Evolutionary conservation across 2,888 invertebrate species (phyloP).

Genomic region (Eupithecia vulgata): DNA sequence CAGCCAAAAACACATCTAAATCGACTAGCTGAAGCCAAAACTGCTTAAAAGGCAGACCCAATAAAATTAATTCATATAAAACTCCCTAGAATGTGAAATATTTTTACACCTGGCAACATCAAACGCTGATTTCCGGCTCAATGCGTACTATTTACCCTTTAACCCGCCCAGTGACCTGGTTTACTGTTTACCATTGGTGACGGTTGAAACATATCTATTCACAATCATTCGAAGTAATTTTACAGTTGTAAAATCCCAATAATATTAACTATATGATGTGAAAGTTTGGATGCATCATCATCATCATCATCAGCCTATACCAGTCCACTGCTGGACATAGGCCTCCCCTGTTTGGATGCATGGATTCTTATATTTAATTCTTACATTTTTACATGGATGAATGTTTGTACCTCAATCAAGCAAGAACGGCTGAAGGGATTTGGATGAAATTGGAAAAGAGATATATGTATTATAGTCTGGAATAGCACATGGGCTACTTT

Average conservation of each 20-base stretch:
- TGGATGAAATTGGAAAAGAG: too few species aligned
- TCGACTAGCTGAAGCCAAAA: background rate
- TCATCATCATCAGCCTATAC: too few species aligned
- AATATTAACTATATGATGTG: too few species aligned
- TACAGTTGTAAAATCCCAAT: background rate
- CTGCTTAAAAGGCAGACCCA: background rate
- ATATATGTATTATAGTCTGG: too few species aligned
- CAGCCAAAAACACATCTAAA: background rate
- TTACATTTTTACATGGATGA: too few species aligned
- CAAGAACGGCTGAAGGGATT: too few species aligned
- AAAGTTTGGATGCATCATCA: too few species aligned
- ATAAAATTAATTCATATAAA: background rate
- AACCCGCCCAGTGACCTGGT: conserved; percentile 17
- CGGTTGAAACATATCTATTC: background rate
- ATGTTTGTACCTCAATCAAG: too few species aligned
- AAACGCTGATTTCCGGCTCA: conserved; percentile 13
- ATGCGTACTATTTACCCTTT: conserved; percentile 10
- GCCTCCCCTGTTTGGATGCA: too few species aligned
- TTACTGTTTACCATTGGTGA: conserved; percentile 13
- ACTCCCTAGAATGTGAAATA: conserved; percentile 4
- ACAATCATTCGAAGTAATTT: background rate
- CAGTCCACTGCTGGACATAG: too few species aligned
- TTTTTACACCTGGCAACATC: conserved; percentile 20
- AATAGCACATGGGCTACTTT: too few species aligned
- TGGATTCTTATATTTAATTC: too few species aligned